Evolutionary conservation across 2,113 vertebrate genomes (phyloP), one percentile per base, ranked within the genome.

Genomic region (Nesogale talazaci): DNA sequence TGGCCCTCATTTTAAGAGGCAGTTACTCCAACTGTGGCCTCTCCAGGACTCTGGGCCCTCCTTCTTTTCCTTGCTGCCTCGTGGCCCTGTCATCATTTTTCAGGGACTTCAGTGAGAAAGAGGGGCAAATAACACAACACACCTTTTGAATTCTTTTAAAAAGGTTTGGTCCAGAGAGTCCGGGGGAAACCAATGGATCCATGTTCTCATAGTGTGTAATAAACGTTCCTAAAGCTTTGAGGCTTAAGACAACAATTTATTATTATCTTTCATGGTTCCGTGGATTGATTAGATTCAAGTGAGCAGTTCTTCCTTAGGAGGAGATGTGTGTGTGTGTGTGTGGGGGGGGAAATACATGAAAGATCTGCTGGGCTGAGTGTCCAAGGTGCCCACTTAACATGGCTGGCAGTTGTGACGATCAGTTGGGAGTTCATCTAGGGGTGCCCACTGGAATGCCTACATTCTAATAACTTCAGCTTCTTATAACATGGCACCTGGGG

Each of bases 21-120:
- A 76, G 11, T 61, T 40, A 20, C 72, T 15, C 29, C 17, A 84
- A 63, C 22, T 20, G 27, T 22, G 38, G 27, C 19, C 63, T 16
- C 88, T 38, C 77, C 19, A 3, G 40, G 80, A 3, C 36, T 36
- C 42, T 80, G 15, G 1, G 1, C 59, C 10, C 52, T 57, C 65
- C 42, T 76, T 79, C 20, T 89, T 81, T 76, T 52, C 84, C 81
- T 8, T 86, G 63, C 29, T 85, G 27, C 78, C 77, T 83, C 87
- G 46, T 88, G 80, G 67, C 38, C 74, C 69, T 63, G 72, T 88
- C 63, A 22, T 57, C 27, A 65, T 42, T 65, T 93, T 77, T 57
- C 84, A 74, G 46, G 65, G 57, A 27, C 23, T 89, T 89, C 36
- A 59, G 46, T 46, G 61, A 84, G 38, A 75, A 92, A 78, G 42